Evolutionary conservation across 2,888 invertebrate species (phyloP), one percentile per base, ranked within the genome.

Genomic region (Malthinus seriepunctatus): DNA sequence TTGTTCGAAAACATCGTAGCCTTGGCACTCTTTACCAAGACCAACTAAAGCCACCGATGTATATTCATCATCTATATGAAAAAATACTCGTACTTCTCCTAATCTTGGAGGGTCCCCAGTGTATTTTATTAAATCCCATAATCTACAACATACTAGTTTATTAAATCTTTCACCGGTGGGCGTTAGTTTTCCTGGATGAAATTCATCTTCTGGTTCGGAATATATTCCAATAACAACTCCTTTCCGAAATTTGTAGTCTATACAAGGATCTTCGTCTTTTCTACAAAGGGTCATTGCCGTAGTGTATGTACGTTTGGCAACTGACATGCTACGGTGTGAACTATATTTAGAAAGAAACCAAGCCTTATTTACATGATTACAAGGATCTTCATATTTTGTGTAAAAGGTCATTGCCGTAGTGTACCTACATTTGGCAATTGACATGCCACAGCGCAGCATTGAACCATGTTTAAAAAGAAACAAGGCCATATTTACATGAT

Each of bases 1-100:
- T 65, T 87, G 84, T 73, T 93, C 93, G 53, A 81, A 79, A 7
- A 81, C 81, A 75, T 88, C 86, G 71, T 84, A 90, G 1, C 86
- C 83, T 49, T 85, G 81, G 68, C 87, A 87, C 70, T 87, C 85
- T 51, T 82, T 81, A 4, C 91, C 92, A 34, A 93, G 79, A 10
- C 90, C 90, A n/a, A 88, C 87, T 5, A 93, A 84, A 5, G 88
- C 89, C 1, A 91, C 86, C 35, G 82, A 85, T 0, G 84, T 83
- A 71, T 84, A 89, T 32, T 82, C 79, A 0, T 82, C 80, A 65
- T 88, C 87, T 31, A 89, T 71, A 64, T 85, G 86, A 70, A 84
- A 89, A 69, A 88, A 84, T 8, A 88, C 78, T 63, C 89, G 81
- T 1, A 80, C 83, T 78, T 79, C 85, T 71, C 72, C 85, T 71